Conservation (phyloP, 2,113 vertebrate genomes). For the Tyto alba region DNA sequence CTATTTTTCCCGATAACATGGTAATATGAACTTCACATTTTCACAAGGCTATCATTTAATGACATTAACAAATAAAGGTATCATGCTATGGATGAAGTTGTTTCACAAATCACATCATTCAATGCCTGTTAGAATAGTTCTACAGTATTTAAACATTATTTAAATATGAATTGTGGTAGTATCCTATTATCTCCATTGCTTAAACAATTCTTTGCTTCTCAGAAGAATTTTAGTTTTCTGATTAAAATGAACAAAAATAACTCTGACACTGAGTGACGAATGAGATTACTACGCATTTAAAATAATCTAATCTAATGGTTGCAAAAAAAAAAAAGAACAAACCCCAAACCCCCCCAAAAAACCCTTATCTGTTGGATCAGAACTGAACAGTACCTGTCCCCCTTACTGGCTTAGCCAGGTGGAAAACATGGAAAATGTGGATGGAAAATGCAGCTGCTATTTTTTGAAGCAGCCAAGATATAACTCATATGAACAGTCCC, state of each 20-base stretch:
- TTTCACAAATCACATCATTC: background rate
- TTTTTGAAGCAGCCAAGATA: background rate
- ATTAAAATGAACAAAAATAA: background rate
- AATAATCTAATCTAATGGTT: background rate
- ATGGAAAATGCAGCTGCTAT: background rate
- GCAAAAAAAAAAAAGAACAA: too few species aligned
- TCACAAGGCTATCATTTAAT: background rate
- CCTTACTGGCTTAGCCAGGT: background rate
- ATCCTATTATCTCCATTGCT: background rate
- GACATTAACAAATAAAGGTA: background rate
- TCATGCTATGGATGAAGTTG: background rate
- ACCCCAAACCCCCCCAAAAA: too few species aligned
- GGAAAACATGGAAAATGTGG: background rate
- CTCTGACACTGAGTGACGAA: background rate
- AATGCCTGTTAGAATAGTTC: background rate
- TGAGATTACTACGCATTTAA: background rate
- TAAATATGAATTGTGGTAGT: background rate
- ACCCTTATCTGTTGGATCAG: background rate
- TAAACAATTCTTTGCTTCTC: background rate
- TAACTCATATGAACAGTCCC: background rate
- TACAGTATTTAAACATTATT: background rate
- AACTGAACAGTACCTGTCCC: background rate
- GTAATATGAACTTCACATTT: background rate
- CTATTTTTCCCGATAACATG: background rate
- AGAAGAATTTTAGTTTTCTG: background rate